These are phyloP conservation scores for Myotis lucifugus DNA, from an alignment of 2,113 vertebrate species.

Conservation along the genomic window DNA sequence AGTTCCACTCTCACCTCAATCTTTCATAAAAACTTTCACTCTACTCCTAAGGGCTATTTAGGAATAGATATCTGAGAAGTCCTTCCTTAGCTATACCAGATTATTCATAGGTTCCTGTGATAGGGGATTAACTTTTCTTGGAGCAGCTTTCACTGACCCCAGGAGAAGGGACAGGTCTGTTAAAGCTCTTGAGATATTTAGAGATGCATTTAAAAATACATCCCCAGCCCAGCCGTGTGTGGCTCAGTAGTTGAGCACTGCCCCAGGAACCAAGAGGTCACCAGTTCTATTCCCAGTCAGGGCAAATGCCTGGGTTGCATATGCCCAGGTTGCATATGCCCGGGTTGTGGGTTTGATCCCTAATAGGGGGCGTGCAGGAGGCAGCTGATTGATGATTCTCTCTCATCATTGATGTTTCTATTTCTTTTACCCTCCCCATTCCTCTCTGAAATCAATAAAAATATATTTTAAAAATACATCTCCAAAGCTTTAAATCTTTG, in stretches of 20 bases:
- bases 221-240: no score
- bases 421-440: no score
- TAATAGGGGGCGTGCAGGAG: no score
- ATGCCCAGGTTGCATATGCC: no score
- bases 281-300: no score
- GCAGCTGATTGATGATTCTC: no score
- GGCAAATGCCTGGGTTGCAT: no score
- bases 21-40: background rate
- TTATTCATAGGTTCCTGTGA: background rate
- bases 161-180: background rate
- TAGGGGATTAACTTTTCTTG: background rate
- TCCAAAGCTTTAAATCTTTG: background rate
- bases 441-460: no score
- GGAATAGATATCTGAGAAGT: background rate
- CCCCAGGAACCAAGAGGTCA: no score
- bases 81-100: background rate
- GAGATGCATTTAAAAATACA: background rate
- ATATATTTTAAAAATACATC: background rate
- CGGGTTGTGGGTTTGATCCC: no score
- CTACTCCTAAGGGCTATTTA: background rate
- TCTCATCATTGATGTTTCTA: no score
- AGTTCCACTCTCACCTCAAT: background rate
- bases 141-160: background rate
- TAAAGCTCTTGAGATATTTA: background rate
- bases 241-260: no score